phyloP scores from a whole-genome alignment of 2,797 vertebrate species.

The Alca torda region DNA sequence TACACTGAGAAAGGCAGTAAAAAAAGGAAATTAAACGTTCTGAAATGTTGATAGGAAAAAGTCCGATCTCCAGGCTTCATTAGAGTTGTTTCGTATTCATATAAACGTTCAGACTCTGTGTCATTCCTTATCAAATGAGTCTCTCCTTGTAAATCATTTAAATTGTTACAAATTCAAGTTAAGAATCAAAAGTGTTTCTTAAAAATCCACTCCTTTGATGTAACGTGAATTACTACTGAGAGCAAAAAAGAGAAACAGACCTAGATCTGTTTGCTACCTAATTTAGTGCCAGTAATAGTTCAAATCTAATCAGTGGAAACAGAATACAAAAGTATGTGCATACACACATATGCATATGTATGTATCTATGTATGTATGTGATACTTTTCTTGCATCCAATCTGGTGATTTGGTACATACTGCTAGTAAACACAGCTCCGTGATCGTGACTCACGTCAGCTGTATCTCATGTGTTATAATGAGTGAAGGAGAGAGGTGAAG shows the following conservation, averaged over 20 bases:
- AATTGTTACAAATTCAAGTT: constrained; percentile 38
- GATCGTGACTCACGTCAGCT: not conserved
- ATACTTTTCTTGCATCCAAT: not conserved
- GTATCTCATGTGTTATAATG: not conserved
- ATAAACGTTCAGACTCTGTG: constrained; percentile 29
- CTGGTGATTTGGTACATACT: not conserved
- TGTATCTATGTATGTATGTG: not conserved
- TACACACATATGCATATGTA: not conserved
- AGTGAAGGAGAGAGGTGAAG: not conserved
- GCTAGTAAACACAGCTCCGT: not conserved
- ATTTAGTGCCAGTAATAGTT: not conserved
- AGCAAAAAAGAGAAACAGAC: not conserved
- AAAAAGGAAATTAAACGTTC: constrained; percentile 20
- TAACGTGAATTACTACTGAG: not conserved
- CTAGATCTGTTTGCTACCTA: not conserved
- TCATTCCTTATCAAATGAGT: constrained; percentile 36
- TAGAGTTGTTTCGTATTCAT: constrained; percentile 11
- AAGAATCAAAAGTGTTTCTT: constrained; percentile 10
- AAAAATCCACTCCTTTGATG: not conserved
- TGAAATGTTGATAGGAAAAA: constrained; percentile 3
- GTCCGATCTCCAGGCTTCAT: not conserved
- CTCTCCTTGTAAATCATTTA: constrained; percentile 46
- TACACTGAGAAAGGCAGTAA: not conserved
- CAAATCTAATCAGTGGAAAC: not conserved
- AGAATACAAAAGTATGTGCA: not conserved